These are phyloP conservation scores for Notarius lentiginosus DNA, from an alignment of 2,113 vertebrate genomes.

Conservation along the genomic window DNA sequence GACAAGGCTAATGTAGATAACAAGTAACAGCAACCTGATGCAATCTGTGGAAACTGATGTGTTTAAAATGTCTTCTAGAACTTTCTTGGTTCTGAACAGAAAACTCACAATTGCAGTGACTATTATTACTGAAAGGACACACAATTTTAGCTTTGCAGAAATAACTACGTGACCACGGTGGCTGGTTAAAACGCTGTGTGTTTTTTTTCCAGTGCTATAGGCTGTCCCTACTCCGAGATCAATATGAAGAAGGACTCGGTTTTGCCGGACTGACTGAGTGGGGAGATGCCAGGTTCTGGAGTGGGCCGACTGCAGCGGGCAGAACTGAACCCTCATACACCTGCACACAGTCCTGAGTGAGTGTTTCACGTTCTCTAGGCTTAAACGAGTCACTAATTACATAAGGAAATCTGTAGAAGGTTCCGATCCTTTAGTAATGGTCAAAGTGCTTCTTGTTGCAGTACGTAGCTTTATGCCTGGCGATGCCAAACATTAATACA, in stretches of 20 bases:
- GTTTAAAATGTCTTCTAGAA: background rate
- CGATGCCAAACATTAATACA: background rate
- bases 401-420: background rate
- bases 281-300: slow-evolving; percentile 73
- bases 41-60: background rate
- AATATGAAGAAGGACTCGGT: slow-evolving; percentile 82
- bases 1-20: background rate
- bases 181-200: background rate
- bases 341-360: slow-evolving; percentile 74
- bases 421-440: background rate
- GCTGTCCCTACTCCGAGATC: slow-evolving; percentile 83
- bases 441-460: background rate
- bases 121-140: background rate
- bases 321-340: slow-evolving; percentile 69
- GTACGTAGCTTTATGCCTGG: background rate
- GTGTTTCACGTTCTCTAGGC: slow-evolving; percentile 9
- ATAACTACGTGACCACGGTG: background rate
- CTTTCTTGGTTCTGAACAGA: background rate
- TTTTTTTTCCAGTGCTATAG: slow-evolving; percentile 70
- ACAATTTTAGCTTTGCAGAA: background rate
- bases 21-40: background rate
- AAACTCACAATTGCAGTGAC: background rate
- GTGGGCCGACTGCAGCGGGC: slow-evolving; percentile 68
- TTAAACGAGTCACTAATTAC: background rate
- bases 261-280: slow-evolving; percentile 80